Evolutionary conservation across 2,888 invertebrate species (phyloP).

Genomic region (Melinaea menophilus): DNA sequence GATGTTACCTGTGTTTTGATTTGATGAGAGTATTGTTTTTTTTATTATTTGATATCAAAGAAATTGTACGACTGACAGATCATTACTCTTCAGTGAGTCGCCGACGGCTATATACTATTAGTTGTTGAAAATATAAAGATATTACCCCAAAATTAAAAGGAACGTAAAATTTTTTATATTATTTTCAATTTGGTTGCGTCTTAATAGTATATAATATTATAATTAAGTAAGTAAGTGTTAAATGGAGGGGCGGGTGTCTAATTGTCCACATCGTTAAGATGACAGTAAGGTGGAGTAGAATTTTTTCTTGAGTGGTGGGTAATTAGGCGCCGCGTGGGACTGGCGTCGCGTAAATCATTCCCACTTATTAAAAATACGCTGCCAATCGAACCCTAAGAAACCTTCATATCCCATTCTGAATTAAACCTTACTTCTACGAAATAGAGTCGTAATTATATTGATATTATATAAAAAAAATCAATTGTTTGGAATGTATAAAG

Average conservation of each 20-base stretch:
- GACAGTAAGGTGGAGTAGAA: conserved; percentile 30
- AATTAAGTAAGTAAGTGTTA: neutral
- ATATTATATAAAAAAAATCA: conserved; percentile 28
- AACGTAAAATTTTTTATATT: too few species aligned
- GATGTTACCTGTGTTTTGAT: conserved; percentile 72
- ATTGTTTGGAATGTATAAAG: conserved; percentile 33
- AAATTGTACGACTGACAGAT: neutral
- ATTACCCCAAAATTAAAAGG: too few species aligned
- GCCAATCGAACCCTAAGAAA: conserved; percentile 69
- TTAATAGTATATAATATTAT: too few species aligned
- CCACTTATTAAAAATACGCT: conserved; percentile 72
- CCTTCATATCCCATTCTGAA: conserved; percentile 38
- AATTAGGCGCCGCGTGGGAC: conserved; percentile 67
- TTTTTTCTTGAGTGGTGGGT: conserved; percentile 52
- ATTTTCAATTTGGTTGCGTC: too few species aligned
- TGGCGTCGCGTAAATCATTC: conserved; percentile 74
- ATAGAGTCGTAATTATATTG: conserved; percentile 31
- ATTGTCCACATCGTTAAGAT: conserved; percentile 29
- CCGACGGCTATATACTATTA: neutral
- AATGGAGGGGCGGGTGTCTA: conserved; percentile 7
- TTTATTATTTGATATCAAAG: conserved; percentile 23
- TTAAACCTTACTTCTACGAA: conserved; percentile 20
- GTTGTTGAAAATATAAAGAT: neutral
- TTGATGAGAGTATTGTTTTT: conserved; percentile 20
- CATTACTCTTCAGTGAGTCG: neutral